These are phyloP conservation scores for Actinemys pallida DNA, from an alignment of 2,113 vertebrate genomes.

Conservation along the genomic window DNA sequence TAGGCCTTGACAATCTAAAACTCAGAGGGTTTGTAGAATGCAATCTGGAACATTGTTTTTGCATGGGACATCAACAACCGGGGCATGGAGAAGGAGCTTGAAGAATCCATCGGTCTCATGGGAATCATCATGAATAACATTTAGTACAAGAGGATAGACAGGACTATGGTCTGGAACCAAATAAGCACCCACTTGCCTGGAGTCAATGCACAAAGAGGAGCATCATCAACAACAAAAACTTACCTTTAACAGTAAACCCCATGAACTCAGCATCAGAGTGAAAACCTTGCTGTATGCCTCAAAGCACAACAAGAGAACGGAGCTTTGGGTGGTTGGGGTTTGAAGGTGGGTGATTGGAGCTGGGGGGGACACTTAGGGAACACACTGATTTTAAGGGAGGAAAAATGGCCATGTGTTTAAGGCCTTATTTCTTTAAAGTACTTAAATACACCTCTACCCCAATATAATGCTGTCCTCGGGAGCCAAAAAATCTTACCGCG, in stretches of 20 bases:
- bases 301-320: neutral
- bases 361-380: neutral
- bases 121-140: neutral
- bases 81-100: neutral
- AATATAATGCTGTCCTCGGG: too few relatives aligned
- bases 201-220: neutral
- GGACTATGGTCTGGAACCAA: neutral
- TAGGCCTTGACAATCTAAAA: neutral
- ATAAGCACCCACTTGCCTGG: neutral
- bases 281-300: neutral
- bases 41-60: neutral
- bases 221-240: neutral
- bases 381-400: neutral
- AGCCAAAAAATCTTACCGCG: too few relatives aligned
- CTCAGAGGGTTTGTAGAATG: neutral
- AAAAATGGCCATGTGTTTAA: neutral
- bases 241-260: neutral
- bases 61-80: neutral
- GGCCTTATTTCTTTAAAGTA: neutral
- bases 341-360: neutral
- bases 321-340: neutral
- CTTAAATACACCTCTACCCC: neutral
- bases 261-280: neutral
- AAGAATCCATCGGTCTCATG: neutral
- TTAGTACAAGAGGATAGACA: constrained; percentile 26